These are phyloP conservation scores for Drosophila novamexicana DNA, from an alignment of 1,140 invertebrate species.

Conservation along the genomic window DNA sequence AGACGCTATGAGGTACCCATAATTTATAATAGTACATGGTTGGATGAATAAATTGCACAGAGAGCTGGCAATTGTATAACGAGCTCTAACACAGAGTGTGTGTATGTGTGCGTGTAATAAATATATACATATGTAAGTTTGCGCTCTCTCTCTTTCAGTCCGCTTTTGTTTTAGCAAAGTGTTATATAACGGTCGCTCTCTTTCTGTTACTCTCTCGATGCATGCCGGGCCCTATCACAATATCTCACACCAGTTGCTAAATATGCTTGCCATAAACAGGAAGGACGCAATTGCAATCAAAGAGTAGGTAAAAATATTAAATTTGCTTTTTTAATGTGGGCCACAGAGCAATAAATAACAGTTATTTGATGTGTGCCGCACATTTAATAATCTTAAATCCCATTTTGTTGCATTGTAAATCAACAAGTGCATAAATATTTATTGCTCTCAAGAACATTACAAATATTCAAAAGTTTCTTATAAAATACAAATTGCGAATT, in stretches of 20 bases:
- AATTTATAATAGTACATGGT: neutral
- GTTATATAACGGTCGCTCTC: neutral
- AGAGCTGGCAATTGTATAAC: neutral
- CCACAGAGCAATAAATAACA: neutral
- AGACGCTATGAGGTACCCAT: neutral
- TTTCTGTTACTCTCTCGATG: neutral
- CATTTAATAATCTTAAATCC: neutral
- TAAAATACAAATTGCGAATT: too few relatives aligned
- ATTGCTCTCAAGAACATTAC: too few relatives aligned
- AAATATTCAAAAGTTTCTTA: too few relatives aligned
- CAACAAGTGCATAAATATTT: too few relatives aligned
- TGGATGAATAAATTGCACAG: neutral
- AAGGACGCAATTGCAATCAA: neutral
- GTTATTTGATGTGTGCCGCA: neutral
- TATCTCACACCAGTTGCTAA: conserved; percentile 3
- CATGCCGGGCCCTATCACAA: conserved; percentile 3
- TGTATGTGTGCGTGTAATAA: neutral
- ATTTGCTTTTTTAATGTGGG: neutral
- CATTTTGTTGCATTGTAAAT: neutral
- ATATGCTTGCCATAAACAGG: neutral
- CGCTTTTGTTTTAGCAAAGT: neutral
- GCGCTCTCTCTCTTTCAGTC: neutral
- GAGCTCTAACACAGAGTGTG: neutral
- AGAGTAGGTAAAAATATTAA: neutral
- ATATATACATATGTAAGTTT: neutral